Evolutionary conservation across 2,888 invertebrate genomes (phyloP), one percentile per base, ranked within the genome.

Genomic region (Glaucopsyche alexis): DNA sequence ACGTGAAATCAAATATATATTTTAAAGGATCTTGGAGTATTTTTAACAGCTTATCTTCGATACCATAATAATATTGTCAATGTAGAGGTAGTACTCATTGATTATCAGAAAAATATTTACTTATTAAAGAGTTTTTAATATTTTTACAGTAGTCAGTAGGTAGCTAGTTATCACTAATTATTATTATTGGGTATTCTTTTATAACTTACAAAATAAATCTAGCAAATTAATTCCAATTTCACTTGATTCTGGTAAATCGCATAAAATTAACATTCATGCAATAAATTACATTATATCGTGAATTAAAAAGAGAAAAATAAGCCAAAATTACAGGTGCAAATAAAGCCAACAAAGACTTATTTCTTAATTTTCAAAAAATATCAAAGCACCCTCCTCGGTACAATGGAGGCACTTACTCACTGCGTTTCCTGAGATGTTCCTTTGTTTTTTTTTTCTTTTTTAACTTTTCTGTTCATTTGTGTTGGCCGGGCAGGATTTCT

Each of bases 401-500:
- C 87, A 88, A 87, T 84, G 81, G 85, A 79, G 82, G 80, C 83
- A 89, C 85, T 91, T 91, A 90, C 87, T 90, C 91, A 91, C 87
- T 87, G 89, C 84, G 87, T 81, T 91, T 92, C 92, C 92, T 90
- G 90, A 85, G 86, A 84, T 75, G 82, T 82, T 87, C 83, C 85
- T 88, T 84, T 75, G 82, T 82, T 86, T 84, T 86, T 88, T 88
- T 87, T 87, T 89, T 86, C 83, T 83, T 84, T 83, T 84, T 84
- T 82, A 87, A 90, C 85, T 89, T 91, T 88, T 90, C 90, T 88
- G 86, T 90, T 91, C 90, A 90, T 90, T 91, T 91, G 89, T 83
- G 85, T 86, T 84, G 84, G 84, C 81, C 80, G 82, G 74, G 78
- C 91, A 91, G 92, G 92, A 92, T 93, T 88, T 91, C 92, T 88